Percentiles rank a stretch among this genome's conserved stretches.
These are phyloP conservation scores for Corydoras sp. DNA, from an alignment of 2,113 vertebrate species.

Conservation along the genomic window DNA sequence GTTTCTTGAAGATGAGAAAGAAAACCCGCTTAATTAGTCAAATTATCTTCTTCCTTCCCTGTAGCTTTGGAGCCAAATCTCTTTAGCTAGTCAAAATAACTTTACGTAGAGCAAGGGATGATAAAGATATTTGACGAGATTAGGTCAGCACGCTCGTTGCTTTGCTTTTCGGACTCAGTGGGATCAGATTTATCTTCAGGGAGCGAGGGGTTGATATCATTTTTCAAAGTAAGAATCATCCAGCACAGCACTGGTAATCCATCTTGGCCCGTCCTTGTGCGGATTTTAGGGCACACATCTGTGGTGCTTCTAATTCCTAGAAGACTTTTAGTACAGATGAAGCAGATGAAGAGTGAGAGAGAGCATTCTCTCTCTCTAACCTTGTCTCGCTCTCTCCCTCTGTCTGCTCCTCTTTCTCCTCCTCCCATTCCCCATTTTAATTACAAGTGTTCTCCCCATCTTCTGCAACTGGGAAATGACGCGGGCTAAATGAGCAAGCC, in stretches of 20 bases:
- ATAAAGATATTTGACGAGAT: constrained; percentile 61
- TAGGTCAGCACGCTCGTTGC: constrained; percentile 54
- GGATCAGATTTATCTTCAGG: constrained; percentile 69
- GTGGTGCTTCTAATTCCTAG: constrained; percentile 67
- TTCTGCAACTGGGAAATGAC: constrained; percentile 51
- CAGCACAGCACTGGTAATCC: constrained; percentile 69
- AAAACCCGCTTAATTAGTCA: background rate
- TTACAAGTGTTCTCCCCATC: constrained; percentile 54
- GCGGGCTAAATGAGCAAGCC: constrained; percentile 48
- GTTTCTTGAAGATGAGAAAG: background rate
- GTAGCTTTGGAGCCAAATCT: background rate
- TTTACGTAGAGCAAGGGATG: constrained; percentile 28
- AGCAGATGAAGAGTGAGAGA: constrained; percentile 51
- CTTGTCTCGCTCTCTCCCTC: background rate
- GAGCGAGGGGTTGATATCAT: constrained; percentile 62
- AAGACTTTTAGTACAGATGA: constrained; percentile 58
- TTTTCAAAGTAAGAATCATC: constrained; percentile 70
- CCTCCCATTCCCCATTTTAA: constrained; percentile 44
- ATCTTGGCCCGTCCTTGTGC: constrained; percentile 65
- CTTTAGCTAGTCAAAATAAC: constrained; percentile 1
- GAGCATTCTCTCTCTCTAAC: constrained; percentile 52
- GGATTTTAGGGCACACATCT: constrained; percentile 64
- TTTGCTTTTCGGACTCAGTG: constrained; percentile 40
- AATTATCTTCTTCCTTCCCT: background rate
- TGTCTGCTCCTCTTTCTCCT: background rate